Evolutionary conservation across 1,140 invertebrate genomes (phyloP).

Genomic region (Nasonia longicornis): DNA sequence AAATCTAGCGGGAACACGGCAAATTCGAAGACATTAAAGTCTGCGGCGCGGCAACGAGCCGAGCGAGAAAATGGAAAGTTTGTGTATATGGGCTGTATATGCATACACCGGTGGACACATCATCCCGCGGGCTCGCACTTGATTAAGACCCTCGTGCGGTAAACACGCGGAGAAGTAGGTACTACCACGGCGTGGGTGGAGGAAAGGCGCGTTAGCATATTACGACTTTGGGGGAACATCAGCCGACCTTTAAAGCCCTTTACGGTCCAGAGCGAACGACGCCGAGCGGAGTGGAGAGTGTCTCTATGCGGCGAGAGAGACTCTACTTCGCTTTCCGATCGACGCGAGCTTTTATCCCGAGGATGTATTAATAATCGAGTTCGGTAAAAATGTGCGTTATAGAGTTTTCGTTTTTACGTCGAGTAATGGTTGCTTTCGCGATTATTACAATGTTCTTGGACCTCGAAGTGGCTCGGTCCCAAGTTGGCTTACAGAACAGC

Average conservation of each 20-base stretch:
- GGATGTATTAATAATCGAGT: neutral
- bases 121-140: constrained; percentile 50
- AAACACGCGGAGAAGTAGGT: constrained; percentile 11
- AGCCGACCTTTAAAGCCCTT: constrained; percentile 52
- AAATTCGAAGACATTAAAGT: constrained; percentile 23
- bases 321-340: constrained; percentile 34
- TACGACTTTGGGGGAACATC: constrained; percentile 54
- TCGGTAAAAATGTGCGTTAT: neutral
- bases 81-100: neutral
- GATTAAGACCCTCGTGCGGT: constrained; percentile 53
- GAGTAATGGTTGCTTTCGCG: neutral
- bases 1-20: neutral
- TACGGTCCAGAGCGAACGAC: constrained; percentile 43
- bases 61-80: constrained; percentile 40
- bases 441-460: neutral
- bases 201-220: constrained; percentile 52
- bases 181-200: neutral
- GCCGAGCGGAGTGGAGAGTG: neutral
- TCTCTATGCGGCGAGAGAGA: neutral
- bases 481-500: too few relatives aligned
- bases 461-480: too few relatives aligned
- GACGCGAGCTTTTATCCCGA: neutral
- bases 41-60: constrained; percentile 32
- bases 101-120: constrained; percentile 34
- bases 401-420: neutral